Conservation (phyloP, 2,113 vertebrate species). For the Ciconia maguari region DNA sequence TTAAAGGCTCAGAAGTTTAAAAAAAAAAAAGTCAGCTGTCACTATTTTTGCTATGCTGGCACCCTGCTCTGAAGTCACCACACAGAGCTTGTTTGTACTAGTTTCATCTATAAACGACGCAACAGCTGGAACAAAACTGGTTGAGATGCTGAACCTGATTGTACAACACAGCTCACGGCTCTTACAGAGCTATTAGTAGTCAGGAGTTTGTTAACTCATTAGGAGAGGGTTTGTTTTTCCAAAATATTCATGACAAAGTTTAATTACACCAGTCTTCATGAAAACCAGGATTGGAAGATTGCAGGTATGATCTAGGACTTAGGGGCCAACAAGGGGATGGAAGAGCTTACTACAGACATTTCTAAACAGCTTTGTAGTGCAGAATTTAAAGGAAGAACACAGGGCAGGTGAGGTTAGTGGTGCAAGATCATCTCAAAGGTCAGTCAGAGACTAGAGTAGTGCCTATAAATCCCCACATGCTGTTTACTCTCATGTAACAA, state of each 20-base stretch:
- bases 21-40: neutral
- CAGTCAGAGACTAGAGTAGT: neutral
- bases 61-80: neutral
- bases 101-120: neutral
- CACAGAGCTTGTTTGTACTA: constrained; percentile 14
- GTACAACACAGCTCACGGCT: neutral
- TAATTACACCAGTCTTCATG: neutral
- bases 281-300: neutral
- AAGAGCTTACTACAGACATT: neutral
- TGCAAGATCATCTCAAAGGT: neutral
- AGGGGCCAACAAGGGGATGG: neutral
- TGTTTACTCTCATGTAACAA: neutral
- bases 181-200: neutral
- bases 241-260: neutral
- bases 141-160: constrained; percentile 7
- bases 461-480: neutral
- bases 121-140: constrained; percentile 27
- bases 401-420: neutral
- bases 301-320: neutral
- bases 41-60: neutral
- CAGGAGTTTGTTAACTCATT: constrained; percentile 5
- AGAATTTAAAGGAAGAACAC: neutral
- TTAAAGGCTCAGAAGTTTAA: neutral
- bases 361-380: neutral
- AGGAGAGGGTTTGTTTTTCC: neutral